Conservation (phyloP, 1,140 invertebrate species). For the Tetragonula clypearis region DNA sequence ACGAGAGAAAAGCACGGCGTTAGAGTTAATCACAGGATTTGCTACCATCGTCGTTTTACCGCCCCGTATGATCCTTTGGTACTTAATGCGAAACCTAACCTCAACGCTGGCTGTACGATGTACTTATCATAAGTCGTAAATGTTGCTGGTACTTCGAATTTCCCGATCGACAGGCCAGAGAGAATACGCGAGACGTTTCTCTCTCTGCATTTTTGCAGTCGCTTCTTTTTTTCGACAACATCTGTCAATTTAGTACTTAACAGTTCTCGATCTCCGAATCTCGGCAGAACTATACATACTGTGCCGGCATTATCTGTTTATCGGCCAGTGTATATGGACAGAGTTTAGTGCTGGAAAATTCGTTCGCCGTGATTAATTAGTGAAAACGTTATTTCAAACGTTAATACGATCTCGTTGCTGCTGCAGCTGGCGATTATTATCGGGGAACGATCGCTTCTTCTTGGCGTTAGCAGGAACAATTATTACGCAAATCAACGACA, state of each 20-base stretch:
- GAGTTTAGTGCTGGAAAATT: slow-evolving; percentile 32
- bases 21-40: neutral
- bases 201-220: neutral
- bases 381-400: slow-evolving; percentile 26
- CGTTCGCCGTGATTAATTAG: neutral
- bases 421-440: neutral
- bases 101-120: slow-evolving; percentile 9
- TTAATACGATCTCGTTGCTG: neutral
- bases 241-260: slow-evolving; percentile 33
- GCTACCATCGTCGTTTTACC: slow-evolving; percentile 7
- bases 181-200: neutral
- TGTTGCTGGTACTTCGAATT: neutral
- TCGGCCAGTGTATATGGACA: neutral
- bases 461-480: neutral
- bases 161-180: neutral
- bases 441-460: neutral
- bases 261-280: neutral
- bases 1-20: slow-evolving; percentile 2
- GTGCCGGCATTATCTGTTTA: slow-evolving; percentile 33
- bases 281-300: neutral
- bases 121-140: slow-evolving; percentile 11
- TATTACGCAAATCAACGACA: slow-evolving; percentile 30
- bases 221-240: neutral
- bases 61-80: slow-evolving; percentile 30
- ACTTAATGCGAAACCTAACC: slow-evolving; percentile 48